Conservation (phyloP, 2,113 vertebrate species). For the Lucifuga dentata region DNA sequence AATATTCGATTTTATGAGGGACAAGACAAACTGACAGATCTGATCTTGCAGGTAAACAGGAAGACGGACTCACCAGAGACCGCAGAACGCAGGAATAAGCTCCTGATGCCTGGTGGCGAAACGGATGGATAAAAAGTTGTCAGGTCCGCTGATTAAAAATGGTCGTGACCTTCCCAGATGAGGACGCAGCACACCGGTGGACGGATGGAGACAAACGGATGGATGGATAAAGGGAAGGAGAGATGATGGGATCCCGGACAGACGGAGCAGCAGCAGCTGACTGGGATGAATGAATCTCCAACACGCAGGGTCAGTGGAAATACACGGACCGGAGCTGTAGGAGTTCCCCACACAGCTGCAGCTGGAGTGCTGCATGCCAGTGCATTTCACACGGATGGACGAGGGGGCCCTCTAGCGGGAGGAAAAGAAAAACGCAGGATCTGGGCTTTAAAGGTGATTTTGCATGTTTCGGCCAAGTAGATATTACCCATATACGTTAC, state of each 20-base stretch:
- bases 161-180: slow-evolving; percentile 39
- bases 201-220: background rate
- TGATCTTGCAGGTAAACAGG: slow-evolving; percentile 22
- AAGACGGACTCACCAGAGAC: slow-evolving; percentile 58
- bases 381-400: background rate
- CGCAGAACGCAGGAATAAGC: background rate
- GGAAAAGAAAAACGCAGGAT: background rate
- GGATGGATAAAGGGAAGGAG: background rate
- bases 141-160: slow-evolving; percentile 21
- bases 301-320: slow-evolving; percentile 30
- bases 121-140: slow-evolving; percentile 35
- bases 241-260: background rate
- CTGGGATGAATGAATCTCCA: slow-evolving; percentile 49
- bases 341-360: slow-evolving; percentile 48
- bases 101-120: slow-evolving; percentile 1
- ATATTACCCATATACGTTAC: too few species aligned
- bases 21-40: too few species aligned
- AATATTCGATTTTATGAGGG: too few species aligned
- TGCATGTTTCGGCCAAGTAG: too few species aligned
- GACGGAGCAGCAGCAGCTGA: slow-evolving; percentile 21
- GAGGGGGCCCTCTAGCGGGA: slow-evolving; percentile 43
- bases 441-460: too few species aligned
- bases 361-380: slow-evolving; percentile 46
- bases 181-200: slow-evolving; percentile 22
- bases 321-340: slow-evolving; percentile 46